phyloP scores from a whole-genome alignment of 2,888 invertebrate genomes.

The Eubasilissa splendida region DNA sequence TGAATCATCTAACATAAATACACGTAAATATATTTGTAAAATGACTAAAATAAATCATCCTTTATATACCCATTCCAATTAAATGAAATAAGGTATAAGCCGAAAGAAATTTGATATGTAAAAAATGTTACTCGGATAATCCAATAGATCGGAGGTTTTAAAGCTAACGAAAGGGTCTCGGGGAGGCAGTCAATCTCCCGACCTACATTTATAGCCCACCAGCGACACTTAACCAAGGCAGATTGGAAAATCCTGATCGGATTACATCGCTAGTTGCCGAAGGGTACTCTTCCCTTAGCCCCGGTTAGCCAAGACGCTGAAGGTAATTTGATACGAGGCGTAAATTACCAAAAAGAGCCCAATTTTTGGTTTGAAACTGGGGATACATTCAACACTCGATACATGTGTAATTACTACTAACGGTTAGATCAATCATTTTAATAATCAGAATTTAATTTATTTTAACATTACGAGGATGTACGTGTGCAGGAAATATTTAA shows the following conservation, averaged over 20 bases:
- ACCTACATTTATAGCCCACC: conserved; percentile 51
- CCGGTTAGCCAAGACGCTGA: background rate
- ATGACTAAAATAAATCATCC: too few relatives aligned
- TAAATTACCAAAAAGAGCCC: conserved; percentile 19
- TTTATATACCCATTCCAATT: background rate
- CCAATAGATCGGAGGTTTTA: conserved; percentile 38
- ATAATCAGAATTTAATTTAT: too few relatives aligned
- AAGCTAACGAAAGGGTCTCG: conserved; percentile 51
- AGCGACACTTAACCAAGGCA: conserved; percentile 43
- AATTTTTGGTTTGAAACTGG: background rate
- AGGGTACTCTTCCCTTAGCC: background rate
- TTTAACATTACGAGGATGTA: too few relatives aligned
- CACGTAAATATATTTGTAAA: too few relatives aligned
- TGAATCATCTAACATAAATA: too few relatives aligned
- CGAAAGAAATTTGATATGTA: conserved; percentile 16
- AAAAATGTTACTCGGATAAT: conserved; percentile 32
- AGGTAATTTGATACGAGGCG: conserved; percentile 17
- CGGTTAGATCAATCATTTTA: too few relatives aligned
- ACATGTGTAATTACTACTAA: background rate
- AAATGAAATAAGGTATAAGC: conserved; percentile 1
- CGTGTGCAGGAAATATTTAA: too few relatives aligned
- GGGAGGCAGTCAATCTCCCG: conserved; percentile 46
- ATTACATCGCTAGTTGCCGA: conserved; percentile 19
- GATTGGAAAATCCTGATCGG: conserved; percentile 46
- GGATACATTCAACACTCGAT: background rate